These are phyloP conservation scores for Strigops habroptila DNA, from an alignment of 2,113 vertebrate species.

Conservation along the genomic window DNA sequence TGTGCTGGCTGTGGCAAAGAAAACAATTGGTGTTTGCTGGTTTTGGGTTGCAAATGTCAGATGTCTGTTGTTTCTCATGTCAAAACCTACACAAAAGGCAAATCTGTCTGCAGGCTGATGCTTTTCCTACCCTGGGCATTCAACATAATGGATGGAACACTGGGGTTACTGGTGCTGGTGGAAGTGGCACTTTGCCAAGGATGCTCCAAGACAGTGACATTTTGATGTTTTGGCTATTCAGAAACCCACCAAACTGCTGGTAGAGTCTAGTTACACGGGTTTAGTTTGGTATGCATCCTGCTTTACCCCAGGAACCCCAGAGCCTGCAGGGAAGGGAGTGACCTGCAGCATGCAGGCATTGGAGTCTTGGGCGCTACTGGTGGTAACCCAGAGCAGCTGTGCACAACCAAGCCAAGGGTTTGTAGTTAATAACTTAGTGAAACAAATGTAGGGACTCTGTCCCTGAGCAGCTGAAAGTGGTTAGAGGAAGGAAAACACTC, in stretches of 20 bases:
- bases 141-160: neutral
- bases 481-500: neutral
- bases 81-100: neutral
- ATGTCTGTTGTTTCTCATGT: neutral
- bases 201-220: neutral
- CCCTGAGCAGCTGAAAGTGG: neutral
- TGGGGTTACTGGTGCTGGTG: neutral
- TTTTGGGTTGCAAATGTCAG: neutral
- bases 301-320: neutral
- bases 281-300: neutral
- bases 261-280: neutral
- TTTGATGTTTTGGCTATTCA: neutral
- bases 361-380: neutral
- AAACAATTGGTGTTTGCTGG: neutral
- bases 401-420: accelerated
- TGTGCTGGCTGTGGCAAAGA: neutral
- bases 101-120: neutral
- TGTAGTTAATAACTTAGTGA: neutral
- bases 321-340: accelerated
- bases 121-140: neutral
- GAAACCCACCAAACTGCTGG: neutral
- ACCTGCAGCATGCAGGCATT: neutral
- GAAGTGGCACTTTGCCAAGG: neutral
- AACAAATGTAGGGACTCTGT: neutral
- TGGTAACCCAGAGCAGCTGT: neutral